A percentile compares a stretch with the other conserved stretches of the same genome.
These are phyloP conservation scores for Gasteruption jaculator DNA, from an alignment of 2,888 invertebrate genomes.

Conservation along the genomic window DNA sequence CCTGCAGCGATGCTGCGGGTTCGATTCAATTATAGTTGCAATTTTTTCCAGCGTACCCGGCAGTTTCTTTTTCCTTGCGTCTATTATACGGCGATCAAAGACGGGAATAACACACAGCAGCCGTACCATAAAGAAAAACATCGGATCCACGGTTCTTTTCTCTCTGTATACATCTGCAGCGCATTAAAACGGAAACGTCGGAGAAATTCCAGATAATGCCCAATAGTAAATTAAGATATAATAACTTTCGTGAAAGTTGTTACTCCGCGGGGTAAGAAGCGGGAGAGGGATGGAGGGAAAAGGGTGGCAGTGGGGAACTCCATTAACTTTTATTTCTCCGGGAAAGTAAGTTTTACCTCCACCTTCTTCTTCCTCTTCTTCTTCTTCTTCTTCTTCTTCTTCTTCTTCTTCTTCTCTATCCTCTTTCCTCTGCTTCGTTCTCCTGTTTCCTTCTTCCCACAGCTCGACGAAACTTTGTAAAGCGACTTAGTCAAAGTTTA, in stretches of 20 bases:
- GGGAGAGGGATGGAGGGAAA: slow-evolving; percentile 14
- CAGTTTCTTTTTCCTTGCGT: no score
- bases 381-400: slow-evolving; percentile 15
- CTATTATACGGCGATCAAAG: no score
- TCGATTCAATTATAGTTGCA: no score
- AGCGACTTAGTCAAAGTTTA: slow-evolving; percentile 49
- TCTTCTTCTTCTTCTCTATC: slow-evolving; percentile 12
- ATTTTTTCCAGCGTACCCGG: no score
- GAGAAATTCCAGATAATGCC: slow-evolving; percentile 39
- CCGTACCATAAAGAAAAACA: slow-evolving; percentile 9
- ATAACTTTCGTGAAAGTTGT: slow-evolving; percentile 46
- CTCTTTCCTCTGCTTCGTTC: slow-evolving; percentile 14
- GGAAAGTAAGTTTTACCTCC: slow-evolving; percentile 41
- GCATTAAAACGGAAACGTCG: slow-evolving; percentile 34
- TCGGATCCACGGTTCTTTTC: slow-evolving; percentile 16
- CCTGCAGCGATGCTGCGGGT: no score
- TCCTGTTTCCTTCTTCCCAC: slow-evolving; percentile 12
- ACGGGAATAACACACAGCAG: background rate
- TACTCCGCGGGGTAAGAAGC: slow-evolving; percentile 27
- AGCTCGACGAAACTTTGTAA: slow-evolving; percentile 42
- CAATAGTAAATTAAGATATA: slow-evolving; percentile 48
- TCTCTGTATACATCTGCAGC: slow-evolving; percentile 21
- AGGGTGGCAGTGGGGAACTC: slow-evolving; percentile 37
- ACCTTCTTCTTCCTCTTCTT: slow-evolving; percentile 18
- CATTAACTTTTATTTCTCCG: slow-evolving; percentile 50